Evolutionary conservation across 2,888 invertebrate species (phyloP), one percentile per base, ranked within the genome.

Genomic region (Bombylius discolor): DNA sequence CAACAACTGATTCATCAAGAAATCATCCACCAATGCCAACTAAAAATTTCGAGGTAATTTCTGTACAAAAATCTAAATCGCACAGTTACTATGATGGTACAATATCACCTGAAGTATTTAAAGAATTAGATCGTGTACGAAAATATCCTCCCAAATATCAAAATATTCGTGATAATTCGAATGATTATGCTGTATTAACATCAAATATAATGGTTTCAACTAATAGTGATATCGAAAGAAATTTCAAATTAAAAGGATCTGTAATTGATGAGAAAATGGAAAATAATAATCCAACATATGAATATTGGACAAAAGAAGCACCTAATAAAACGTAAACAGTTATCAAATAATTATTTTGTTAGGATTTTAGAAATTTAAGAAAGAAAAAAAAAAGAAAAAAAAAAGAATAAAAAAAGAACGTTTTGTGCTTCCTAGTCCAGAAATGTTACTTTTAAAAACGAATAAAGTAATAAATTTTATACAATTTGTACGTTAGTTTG

Each of bases 31-130:
- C 39, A 42, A 42, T 42, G 39, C 39, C 39, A 31, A 45, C 58
- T 5, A 57, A 61, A 31, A 60, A 64, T 33, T 51, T 65, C 12
- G 65, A 66, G 11, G 62, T 64, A 14, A 61, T 74, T 4, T 68
- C 69, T 4, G 67, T 75, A 39, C 67, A 72, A 54, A 74, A 74
- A 59, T 75, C 75, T 0, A 66, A 67, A 52, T 75, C 75, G 1
- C 68, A 72, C 49, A 71, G 72, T 56, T 75, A 68, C 53, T 75
- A 74, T 58, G 75, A 70, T 45, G 75, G 75, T 11, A 68, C 72
- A 4, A 58, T 65, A 2, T 52, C 66, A 5, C 64, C 66, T 12
- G 59, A 53, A 33, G 32, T 47, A 12, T 44, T 36, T 4, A 42
- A 49, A 33, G 14, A 45, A 7, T 42, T 42, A 11, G 11, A 8